Base-by-base conservation (phyloP, 2,888 invertebrate species). In the Phaedon cochleariae region DNA sequence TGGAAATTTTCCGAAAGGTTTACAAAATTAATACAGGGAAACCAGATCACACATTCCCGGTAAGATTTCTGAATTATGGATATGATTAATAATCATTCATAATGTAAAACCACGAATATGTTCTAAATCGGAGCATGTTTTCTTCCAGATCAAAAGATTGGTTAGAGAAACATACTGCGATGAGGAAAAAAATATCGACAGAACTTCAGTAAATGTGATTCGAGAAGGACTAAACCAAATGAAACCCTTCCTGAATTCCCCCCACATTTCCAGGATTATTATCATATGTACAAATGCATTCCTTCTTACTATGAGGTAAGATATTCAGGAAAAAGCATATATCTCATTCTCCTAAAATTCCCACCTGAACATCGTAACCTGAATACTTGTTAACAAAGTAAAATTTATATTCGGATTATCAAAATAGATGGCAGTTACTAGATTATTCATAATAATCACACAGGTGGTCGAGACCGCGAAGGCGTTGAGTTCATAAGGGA, bases 11-110 rank as follows among this genome's bases (percentile, higher is more conserved):
- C 71, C 83, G 84, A 66, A 85, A 77, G 68, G 90, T 94, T 20
- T 93, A 90, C 77, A 78, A 83, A 0, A 77, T 87, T 57, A 93
- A 93, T 75, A 89, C 87, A 1, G 88, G 91, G 5, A 85, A 86
- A 60, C 82, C 88, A 0, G 82, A 83, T 45, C 86, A 88, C 0
- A 85, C 85, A 0, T 93, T 87, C 83, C 90, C 92, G 55, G 93
- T 93, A 82, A 85, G 69, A 26, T 18, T 6, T 26, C 7, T 7
- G 7, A 26, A 26, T 3, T 26, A 7, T 26, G 26, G 7, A 7
- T 53, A 12, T n/a, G n/a, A n/a, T n/a, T n/a, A n/a, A n/a, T n/a
- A n/a, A n/a, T n/a, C n/a, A n/a, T n/a, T n/a, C n/a, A n/a, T n/a
- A n/a, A n/a, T n/a, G n/a, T n/a, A n/a, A n/a, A n/a, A n/a, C n/a